Evolutionary conservation across 2,888 invertebrate genomes (phyloP).

Genomic region (Oscheius sp.): DNA sequence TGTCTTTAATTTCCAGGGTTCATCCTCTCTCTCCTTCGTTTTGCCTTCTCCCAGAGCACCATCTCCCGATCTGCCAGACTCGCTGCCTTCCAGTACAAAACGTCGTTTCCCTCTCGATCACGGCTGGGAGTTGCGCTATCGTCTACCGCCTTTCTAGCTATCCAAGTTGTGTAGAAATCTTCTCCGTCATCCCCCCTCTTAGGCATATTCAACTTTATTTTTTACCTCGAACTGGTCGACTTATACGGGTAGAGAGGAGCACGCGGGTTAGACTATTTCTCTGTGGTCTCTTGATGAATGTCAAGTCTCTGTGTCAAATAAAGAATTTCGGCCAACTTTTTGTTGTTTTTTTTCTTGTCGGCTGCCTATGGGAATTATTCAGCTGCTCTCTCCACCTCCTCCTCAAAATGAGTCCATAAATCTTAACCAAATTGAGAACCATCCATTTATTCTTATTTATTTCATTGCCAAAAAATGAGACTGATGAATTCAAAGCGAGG

Average conservation of each 20-base stretch:
- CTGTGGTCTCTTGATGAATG: too few relatives aligned
- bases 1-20: background rate
- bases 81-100: conserved; percentile 3
- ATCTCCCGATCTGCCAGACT: background rate
- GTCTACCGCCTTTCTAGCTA: background rate
- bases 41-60: background rate
- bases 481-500: too few relatives aligned
- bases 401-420: too few relatives aligned
- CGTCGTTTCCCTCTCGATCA: background rate
- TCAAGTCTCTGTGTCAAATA: too few relatives aligned
- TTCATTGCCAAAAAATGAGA: too few relatives aligned
- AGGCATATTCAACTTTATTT: too few relatives aligned
- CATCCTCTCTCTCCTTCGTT: background rate
- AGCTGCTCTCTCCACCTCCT: too few relatives aligned
- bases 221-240: background rate
- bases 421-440: too few relatives aligned
- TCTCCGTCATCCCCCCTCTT: background rate
- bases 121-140: background rate
- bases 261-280: background rate
- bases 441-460: too few relatives aligned
- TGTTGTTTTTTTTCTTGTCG: too few relatives aligned
- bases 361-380: too few relatives aligned
- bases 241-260: background rate
- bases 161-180: background rate
- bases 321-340: too few relatives aligned